Percentiles rank a stretch among this genome's conserved stretches.
Conservation (phyloP, 2,888 invertebrate species). For the Scrobipalpa costella region DNA sequence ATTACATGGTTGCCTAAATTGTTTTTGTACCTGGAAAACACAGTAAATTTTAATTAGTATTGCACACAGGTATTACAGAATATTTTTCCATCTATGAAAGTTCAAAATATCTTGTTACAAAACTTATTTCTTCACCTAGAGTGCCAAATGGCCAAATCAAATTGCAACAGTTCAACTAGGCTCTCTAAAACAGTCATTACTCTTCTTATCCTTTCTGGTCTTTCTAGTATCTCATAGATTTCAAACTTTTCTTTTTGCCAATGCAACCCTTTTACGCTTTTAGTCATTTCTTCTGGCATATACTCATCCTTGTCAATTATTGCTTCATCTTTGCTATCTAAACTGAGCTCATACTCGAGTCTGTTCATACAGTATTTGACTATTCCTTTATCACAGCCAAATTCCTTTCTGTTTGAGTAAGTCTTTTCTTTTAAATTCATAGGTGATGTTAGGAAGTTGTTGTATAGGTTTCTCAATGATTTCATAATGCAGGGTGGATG, state of each 20-base stretch:
- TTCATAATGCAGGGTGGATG: conserved; percentile 65
- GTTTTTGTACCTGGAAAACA: conserved; percentile 57
- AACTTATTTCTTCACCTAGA: conserved; percentile 55
- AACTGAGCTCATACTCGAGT: conserved; percentile 62
- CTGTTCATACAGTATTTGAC: conserved; percentile 69
- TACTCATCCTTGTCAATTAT: conserved; percentile 58
- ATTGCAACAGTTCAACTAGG: conserved; percentile 76
- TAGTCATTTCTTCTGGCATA: conserved; percentile 61
- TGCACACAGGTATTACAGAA: too few relatives aligned
- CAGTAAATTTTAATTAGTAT: neutral
- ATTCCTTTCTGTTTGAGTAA: conserved; percentile 60
- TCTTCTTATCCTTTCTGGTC: conserved; percentile 71
- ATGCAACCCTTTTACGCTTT: conserved; percentile 60
- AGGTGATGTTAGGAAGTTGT: conserved; percentile 59
- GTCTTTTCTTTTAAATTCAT: conserved; percentile 59
- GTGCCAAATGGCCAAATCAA: conserved; percentile 80
- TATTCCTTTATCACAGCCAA: conserved; percentile 58
- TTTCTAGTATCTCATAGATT: conserved; percentile 62
- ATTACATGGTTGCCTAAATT: conserved; percentile 58
- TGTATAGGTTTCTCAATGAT: conserved; percentile 59
- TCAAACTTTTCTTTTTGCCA: conserved; percentile 71
- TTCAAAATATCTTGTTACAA: neutral
- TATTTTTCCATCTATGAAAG: neutral
- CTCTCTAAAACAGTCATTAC: conserved; percentile 74
- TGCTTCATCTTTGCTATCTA: conserved; percentile 58